A percentile compares a stretch with the other conserved stretches of the same genome.
These are phyloP conservation scores for Vicugna pacos DNA, from an alignment of 2,113 vertebrate species.

Conservation along the genomic window DNA sequence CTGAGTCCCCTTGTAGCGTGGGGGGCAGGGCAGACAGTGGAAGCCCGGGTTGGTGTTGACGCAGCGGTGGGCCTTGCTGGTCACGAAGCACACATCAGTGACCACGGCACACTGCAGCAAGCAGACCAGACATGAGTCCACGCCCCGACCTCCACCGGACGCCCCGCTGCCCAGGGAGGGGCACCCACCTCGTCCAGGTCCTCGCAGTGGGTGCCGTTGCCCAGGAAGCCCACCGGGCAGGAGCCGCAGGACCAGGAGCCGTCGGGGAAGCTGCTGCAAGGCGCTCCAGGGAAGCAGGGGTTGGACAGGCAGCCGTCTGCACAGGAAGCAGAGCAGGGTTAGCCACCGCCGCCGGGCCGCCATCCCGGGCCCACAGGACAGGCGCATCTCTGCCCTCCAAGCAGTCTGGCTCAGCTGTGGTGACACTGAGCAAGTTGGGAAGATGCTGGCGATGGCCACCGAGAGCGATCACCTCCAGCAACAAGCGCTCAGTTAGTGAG, in stretches of 20 bases:
- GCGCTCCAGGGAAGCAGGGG: constrained; percentile 96
- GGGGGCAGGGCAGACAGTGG: constrained; percentile 97
- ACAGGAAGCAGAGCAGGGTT: background rate
- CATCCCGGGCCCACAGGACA: accelerated
- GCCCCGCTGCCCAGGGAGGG: accelerated
- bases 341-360: accelerated
- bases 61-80: constrained; percentile 91
- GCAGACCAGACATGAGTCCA: background rate
- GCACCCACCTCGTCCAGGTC: constrained; percentile 95
- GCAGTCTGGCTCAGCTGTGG: background rate
- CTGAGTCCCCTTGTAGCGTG: constrained; percentile 96
- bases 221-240: constrained; percentile 94
- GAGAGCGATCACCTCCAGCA: accelerated
- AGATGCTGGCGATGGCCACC: background rate
- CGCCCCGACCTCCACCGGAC: accelerated
- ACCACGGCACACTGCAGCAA: constrained; percentile 93
- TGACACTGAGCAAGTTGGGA: background rate
- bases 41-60: constrained; percentile 97
- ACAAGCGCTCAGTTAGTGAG: too few species aligned
- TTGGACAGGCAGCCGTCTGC: constrained; percentile 97
- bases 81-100: constrained; percentile 94
- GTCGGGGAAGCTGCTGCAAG: constrained; percentile 95
- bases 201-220: constrained; percentile 95
- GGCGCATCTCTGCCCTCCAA: background rate
- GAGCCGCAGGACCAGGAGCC: constrained; percentile 98